phyloP scores from a whole-genome alignment of 2,888 invertebrate genomes.

The Synanthedon vespiformis region DNA sequence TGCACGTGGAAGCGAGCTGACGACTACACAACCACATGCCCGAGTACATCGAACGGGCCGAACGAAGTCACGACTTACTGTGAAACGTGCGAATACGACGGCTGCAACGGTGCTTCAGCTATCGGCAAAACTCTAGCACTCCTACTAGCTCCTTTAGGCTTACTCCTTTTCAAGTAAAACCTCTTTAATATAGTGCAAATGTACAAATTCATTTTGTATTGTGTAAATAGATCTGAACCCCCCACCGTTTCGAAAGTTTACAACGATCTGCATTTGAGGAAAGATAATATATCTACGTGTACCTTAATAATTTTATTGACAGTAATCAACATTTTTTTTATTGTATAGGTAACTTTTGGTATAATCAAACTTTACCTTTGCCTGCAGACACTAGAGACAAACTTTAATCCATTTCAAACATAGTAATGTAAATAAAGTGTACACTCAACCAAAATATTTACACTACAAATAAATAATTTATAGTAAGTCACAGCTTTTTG shows the following conservation, averaged over 20 bases:
- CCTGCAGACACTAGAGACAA: too few relatives aligned
- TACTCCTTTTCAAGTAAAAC: slow-evolving; percentile 52
- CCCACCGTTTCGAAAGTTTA: not conserved
- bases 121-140: slow-evolving; percentile 54
- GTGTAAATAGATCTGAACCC: not conserved
- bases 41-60: slow-evolving; percentile 51
- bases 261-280: not conserved
- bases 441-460: too few relatives aligned
- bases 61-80: slow-evolving; percentile 72
- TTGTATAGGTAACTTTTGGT: too few relatives aligned
- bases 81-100: slow-evolving; percentile 76
- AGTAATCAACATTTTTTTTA: too few relatives aligned
- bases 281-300: not conserved
- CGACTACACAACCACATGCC: slow-evolving; percentile 63
- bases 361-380: too few relatives aligned
- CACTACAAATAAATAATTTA: too few relatives aligned
- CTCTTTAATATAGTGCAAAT: not conserved
- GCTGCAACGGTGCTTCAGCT: slow-evolving; percentile 73
- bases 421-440: too few relatives aligned
- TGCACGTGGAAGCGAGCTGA: slow-evolving; percentile 72
- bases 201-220: not conserved
- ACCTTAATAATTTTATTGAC: not conserved
- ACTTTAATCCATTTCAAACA: too few relatives aligned
- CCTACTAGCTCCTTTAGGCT: slow-evolving; percentile 42
- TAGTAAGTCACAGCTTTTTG: too few relatives aligned